Percentiles rank a stretch among this genome's conserved stretches.
These are phyloP conservation scores for Oreortyx pictus DNA, from an alignment of 2,797 vertebrate species.

Conservation along the genomic window DNA sequence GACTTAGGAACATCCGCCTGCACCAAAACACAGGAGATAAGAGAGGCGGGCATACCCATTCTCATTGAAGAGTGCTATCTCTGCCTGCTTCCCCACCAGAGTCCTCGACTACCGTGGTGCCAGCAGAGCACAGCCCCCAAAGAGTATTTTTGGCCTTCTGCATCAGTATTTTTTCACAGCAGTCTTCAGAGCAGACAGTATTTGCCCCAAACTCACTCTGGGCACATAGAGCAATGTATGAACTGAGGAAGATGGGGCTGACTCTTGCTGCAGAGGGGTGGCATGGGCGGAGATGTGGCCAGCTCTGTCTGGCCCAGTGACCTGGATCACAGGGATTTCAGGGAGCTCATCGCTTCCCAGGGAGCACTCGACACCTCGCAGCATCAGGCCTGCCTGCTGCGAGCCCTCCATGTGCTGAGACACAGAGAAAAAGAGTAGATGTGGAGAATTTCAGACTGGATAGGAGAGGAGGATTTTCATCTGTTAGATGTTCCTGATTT, in stretches of 20 bases:
- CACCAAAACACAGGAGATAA: slow-evolving; percentile 70
- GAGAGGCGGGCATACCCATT: slow-evolving; percentile 64
- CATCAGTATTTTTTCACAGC: neutral
- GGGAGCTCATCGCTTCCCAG: slow-evolving; percentile 27
- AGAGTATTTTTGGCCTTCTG: neutral
- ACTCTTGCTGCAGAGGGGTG: accelerated
- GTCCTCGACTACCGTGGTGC: neutral
- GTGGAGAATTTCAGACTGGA: neutral
- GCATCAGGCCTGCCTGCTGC: neutral
- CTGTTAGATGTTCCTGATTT: neutral
- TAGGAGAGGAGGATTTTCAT: neutral
- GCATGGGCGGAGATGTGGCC: accelerated
- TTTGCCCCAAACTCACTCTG: neutral
- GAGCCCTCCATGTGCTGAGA: neutral
- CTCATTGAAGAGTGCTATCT: slow-evolving; percentile 47
- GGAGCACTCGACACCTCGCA: slow-evolving; percentile 33
- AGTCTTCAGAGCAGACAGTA: neutral
- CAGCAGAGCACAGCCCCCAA: accelerated
- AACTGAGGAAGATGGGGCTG: accelerated
- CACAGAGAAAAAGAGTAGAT: neutral
- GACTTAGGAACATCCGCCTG: slow-evolving; percentile 21
- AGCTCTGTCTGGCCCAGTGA: neutral
- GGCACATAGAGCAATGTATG: neutral
- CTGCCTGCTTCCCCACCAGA: slow-evolving; percentile 9
- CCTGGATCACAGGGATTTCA: slow-evolving; percentile 17